Base-by-base conservation (phyloP, 2,797 vertebrate species). In the Onychomys torridus region DNA sequence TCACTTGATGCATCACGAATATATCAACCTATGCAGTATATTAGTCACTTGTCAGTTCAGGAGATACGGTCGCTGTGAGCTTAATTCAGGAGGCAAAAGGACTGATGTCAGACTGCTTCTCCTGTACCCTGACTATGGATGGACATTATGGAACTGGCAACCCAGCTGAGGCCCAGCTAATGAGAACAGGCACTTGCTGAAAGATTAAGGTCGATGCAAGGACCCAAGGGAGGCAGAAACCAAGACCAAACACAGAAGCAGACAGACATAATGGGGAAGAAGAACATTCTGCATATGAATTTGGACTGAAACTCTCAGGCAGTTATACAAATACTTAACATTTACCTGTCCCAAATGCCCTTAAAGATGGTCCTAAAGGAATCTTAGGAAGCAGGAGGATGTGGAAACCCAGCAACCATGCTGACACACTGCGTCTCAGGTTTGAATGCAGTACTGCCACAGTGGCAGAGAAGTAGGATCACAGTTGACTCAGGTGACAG, bases 31-130 rank as follows among this genome's bases (percentile, higher is more conserved):
- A 34, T 7, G 16, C 32, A 37, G 49, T 73, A 9, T 52, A 57
- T 77, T n/a, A 43, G 8, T 91, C 63, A 89, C 67, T 95, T n/a
- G 34, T 83, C n/a, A 75, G 43, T 71, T 2, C 29, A 90, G 46
- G 23, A 93, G 34, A 52, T 55, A 19, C 52, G 11, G 85, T 92
- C 40, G 83, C 59, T 37, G 17, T 95, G 71, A 88, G 34, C 86
- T 93, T 84, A 93, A 90, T 27, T 78, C 55, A 34, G 92, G 95
- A 87, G 37, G 49, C 73, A 83, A 27, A 79, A 91, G 69, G 63
- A 21, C 46, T 69, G 82, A 1, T 55, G 27, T 55, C 13, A 61
- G 34, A 94, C 59, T 86, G 34, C 13, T 89, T 43, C 84, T 82
- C 29, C 75, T 5, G 78, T 9, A 59, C 63, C 37, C 43, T 75